Conservation (phyloP, 2,888 invertebrate species). For the Cremastobaeus sp. region DNA sequence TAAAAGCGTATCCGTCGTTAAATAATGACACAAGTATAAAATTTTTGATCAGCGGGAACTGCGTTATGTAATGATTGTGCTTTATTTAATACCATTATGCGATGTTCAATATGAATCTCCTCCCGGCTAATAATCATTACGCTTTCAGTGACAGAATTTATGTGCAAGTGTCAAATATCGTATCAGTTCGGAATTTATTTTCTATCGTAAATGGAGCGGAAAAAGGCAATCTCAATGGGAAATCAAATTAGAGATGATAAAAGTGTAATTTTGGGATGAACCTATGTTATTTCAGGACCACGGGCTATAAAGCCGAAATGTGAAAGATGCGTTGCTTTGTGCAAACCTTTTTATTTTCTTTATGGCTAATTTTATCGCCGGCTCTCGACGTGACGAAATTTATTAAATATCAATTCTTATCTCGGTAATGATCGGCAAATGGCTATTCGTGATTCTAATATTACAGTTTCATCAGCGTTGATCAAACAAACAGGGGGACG, state of each 20-base stretch:
- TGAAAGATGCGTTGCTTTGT: slow-evolving; percentile 20
- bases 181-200: slow-evolving; percentile 37
- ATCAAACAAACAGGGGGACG: slow-evolving; percentile 5
- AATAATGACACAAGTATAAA: no score
- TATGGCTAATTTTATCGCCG: not conserved
- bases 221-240: slow-evolving; percentile 38
- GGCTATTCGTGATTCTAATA: slow-evolving; percentile 18
- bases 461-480: slow-evolving; percentile 3
- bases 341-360: slow-evolving; percentile 15
- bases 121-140: no score
- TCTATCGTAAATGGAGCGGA: slow-evolving; percentile 34
- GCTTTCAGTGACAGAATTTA: no score
- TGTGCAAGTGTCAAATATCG: slow-evolving; percentile 39
- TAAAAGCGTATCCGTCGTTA: no score
- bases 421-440: no score
- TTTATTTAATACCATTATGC: no score
- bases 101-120: no score
- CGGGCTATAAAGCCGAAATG: slow-evolving; percentile 14
- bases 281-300: slow-evolving; percentile 30
- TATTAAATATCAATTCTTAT: slow-evolving; percentile 23
- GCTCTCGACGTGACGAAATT: slow-evolving; percentile 7
- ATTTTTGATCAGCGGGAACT: no score
- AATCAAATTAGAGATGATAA: slow-evolving; percentile 44
- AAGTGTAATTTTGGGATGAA: slow-evolving; percentile 42
- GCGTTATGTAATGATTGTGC: no score